Evolutionary conservation across 2,113 vertebrate genomes (phyloP), one percentile per base, ranked within the genome.

Genomic region (Archilochus colubris): DNA sequence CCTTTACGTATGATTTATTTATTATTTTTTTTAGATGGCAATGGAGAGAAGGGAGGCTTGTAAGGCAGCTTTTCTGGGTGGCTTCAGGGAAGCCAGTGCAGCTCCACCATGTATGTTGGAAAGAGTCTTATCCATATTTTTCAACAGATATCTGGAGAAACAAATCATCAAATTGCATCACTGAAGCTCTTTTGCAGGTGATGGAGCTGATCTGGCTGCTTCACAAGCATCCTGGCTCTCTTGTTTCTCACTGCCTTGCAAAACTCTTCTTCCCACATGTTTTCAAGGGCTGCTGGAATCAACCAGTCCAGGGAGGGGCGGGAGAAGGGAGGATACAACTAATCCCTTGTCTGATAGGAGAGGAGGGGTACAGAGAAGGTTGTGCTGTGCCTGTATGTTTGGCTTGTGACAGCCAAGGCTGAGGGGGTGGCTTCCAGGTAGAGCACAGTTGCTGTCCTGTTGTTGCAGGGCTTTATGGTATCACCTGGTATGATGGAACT

Each of bases 71-170:
- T 54, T 76, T 79, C 22, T 19, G 59, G 80, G 58, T 51, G 46
- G 53, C 80, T 93, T 68, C 55, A 61, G 66, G 67, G 64, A 82
- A 95, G 40, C 55, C 84, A 58, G 2, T 0, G 0, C 40, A 54
- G 36, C 62, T 85, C 70, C 14, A 4, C 82, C 0, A 0, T 28
- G 18, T 87, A n/a, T 18, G 8, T 14, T 3, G 11, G 31, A 30
- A 44, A 58, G 51, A 69, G 67, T 48, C 59, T 62, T 72, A 79
- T 64, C 78, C 72, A 33, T 58, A 79, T 58, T 82, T 93, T 87
- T 80, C 78, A 62, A 54, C 63, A 85, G 66, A 75, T 66, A 28
- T 85, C 73, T 85, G 85, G 68, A 86, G 89, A 88, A 50, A 70
- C 63, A 36, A 40, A 40, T 74, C 74, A 75, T 53, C 53, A 61